phyloP scores from a whole-genome alignment of 2,797 vertebrate genomes.

The Furcifer pardalis region DNA sequence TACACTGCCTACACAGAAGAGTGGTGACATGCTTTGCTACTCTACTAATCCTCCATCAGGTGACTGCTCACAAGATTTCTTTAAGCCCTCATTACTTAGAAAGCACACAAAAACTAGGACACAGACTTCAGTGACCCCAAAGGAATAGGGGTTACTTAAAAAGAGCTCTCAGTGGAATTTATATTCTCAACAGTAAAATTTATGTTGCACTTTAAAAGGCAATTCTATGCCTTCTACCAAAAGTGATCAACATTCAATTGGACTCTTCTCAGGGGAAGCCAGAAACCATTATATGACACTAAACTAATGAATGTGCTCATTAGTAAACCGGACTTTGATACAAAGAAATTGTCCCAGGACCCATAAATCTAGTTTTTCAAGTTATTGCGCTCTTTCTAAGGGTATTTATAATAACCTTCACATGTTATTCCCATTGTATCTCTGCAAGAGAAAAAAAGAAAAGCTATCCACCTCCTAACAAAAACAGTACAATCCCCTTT shows the following conservation, averaged over 20 bases:
- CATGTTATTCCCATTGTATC: neutral
- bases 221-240: neutral
- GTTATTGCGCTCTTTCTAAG: neutral
- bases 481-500: neutral
- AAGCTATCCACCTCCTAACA: neutral
- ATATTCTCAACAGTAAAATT: neutral
- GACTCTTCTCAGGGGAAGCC: constrained; percentile 5
- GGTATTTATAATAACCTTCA: neutral
- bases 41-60: constrained; percentile 81
- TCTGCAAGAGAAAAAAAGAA: neutral
- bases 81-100: constrained; percentile 62
- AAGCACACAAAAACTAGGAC: constrained; percentile 56
- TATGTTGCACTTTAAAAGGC: neutral
- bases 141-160: constrained; percentile 66
- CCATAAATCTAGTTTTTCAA: constrained; percentile 41
- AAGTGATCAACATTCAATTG: neutral
- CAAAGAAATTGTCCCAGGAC: constrained; percentile 40
- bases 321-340: constrained; percentile 23
- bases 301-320: neutral
- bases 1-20: constrained; percentile 31
- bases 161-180: constrained; percentile 38
- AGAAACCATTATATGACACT: neutral
- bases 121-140: constrained; percentile 59
- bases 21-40: constrained; percentile 55
- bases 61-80: constrained; percentile 83